Conservation (phyloP, 1,140 invertebrate genomes). For the Papilio machaon region DNA sequence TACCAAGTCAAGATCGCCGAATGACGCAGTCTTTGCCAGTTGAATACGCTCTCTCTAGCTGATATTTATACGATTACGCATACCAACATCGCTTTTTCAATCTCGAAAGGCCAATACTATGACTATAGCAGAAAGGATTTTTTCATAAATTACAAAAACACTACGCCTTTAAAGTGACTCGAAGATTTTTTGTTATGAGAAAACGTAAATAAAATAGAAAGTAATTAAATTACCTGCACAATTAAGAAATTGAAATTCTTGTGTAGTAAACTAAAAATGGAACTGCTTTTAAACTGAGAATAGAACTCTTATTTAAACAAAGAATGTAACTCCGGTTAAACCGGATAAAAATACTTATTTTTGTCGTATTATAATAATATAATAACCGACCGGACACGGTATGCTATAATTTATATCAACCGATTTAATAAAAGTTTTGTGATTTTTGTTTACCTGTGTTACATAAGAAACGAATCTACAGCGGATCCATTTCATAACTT, state of each 20-base stretch:
- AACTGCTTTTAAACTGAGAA: not conserved
- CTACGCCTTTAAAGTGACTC: not conserved
- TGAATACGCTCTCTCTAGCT: slow-evolving; percentile 32
- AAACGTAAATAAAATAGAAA: not conserved
- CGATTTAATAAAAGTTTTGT: slow-evolving; percentile 7
- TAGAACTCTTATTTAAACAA: not conserved
- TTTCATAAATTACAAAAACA: not conserved
- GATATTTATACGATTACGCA: slow-evolving; percentile 33
- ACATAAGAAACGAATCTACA: slow-evolving; percentile 20
- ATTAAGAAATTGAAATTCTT: too few relatives aligned
- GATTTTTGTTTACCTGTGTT: slow-evolving; percentile 26
- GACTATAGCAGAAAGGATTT: not conserved
- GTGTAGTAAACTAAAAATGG: too few relatives aligned
- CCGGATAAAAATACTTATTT: not conserved
- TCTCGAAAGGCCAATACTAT: slow-evolving; percentile 9
- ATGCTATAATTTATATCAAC: not conserved
- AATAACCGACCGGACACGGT: not conserved
- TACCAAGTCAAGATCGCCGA: slow-evolving; percentile 27
- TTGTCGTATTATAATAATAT: not conserved
- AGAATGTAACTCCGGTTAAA: not conserved
- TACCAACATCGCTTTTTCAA: slow-evolving; percentile 18
- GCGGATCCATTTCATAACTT: slow-evolving; percentile 3
- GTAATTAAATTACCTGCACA: not conserved
- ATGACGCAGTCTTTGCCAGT: slow-evolving; percentile 33
- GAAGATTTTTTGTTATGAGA: not conserved